A percentile compares a stretch with the other conserved stretches of the same genome.
These are phyloP conservation scores for Mamestra brassicae DNA, from an alignment of 2,888 invertebrate species.

Conservation along the genomic window DNA sequence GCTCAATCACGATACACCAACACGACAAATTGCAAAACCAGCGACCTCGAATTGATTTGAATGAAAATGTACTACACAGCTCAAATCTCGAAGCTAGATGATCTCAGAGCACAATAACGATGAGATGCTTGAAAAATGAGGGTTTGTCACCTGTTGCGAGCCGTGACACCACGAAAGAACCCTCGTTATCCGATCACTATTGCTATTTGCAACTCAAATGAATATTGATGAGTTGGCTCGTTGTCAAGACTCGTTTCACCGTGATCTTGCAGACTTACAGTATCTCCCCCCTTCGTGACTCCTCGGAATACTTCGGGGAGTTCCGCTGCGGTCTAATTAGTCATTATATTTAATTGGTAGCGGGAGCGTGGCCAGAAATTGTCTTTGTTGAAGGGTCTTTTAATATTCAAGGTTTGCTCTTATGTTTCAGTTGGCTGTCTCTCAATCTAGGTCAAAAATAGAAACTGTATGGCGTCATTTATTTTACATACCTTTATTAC, in stretches of 20 bases:
- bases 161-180: slow-evolving; percentile 51
- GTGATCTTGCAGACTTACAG: slow-evolving; percentile 39
- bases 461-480: not conserved
- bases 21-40: slow-evolving; percentile 1
- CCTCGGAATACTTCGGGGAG: slow-evolving; percentile 44
- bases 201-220: slow-evolving; percentile 65
- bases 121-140: slow-evolving; percentile 71
- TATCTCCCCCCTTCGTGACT: slow-evolving; percentile 19
- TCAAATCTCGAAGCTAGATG: slow-evolving; percentile 18
- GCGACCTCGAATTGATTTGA: not conserved
- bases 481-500: too few relatives aligned
- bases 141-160: slow-evolving; percentile 76
- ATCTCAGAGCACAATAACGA: slow-evolving; percentile 50
- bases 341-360: slow-evolving; percentile 58
- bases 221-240: slow-evolving; percentile 71
- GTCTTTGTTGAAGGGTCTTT: slow-evolving; percentile 23
- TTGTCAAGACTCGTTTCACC: slow-evolving; percentile 50
- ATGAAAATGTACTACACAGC: slow-evolving; percentile 21
- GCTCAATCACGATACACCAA: too few relatives aligned
- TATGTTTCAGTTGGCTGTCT: not conserved
- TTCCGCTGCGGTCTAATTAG: slow-evolving; percentile 44
- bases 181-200: slow-evolving; percentile 64
- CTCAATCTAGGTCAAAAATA: not conserved
- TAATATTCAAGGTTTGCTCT: slow-evolving; percentile 16
- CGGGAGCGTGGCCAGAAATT: slow-evolving; percentile 27